Percentiles rank a stretch among this genome's conserved stretches.
These are phyloP conservation scores for Raja brachyura DNA, from an alignment of 2,113 vertebrate species.

Conservation along the genomic window DNA sequence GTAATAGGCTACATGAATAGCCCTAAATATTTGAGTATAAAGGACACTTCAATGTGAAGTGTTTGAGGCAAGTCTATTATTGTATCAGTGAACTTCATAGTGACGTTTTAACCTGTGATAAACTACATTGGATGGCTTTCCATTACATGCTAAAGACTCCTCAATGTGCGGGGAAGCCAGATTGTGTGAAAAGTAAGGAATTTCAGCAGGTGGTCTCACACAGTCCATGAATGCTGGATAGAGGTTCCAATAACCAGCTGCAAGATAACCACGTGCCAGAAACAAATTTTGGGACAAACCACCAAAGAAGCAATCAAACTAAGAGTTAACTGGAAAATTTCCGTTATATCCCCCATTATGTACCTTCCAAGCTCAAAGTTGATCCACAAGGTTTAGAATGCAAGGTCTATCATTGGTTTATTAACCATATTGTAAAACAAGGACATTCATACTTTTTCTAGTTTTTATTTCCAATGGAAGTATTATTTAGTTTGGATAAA, in stretches of 20 bases:
- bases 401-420: not conserved
- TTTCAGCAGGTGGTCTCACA: not conserved
- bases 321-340: not conserved
- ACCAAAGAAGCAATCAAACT: too few relatives aligned
- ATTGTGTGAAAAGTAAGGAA: not conserved
- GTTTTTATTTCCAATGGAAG: too few relatives aligned
- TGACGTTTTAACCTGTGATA: not conserved
- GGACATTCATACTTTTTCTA: not conserved
- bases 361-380: not conserved
- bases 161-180: not conserved
- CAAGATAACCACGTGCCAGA: too few relatives aligned
- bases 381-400: too few relatives aligned
- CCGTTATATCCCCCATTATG: not conserved
- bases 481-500: too few relatives aligned
- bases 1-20: not conserved
- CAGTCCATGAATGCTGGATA: too few relatives aligned
- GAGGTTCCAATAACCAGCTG: too few relatives aligned
- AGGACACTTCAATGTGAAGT: not conserved
- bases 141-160: not conserved
- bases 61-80: not conserved
- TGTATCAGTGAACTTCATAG: not conserved
- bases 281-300: too few relatives aligned
- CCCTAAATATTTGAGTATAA: not conserved
- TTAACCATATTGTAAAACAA: not conserved
- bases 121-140: not conserved